Conservation (phyloP, 37 sponge, comb jelly and placozoan species). For the Amphimedon queenslandica region DNA sequence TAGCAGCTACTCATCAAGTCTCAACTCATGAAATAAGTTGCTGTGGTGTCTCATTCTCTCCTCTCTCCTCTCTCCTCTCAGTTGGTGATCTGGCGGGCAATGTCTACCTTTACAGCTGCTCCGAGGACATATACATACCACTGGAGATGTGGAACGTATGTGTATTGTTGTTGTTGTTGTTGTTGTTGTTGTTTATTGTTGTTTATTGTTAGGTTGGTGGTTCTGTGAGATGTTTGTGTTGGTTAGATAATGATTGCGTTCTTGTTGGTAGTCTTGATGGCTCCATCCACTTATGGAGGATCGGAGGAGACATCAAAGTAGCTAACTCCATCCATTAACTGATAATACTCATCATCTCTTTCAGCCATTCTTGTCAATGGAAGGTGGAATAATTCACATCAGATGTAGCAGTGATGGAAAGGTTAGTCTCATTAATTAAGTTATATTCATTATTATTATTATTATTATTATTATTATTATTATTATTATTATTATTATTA, state of each 20-base stretch:
- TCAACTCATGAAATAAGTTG: constrained; percentile 47
- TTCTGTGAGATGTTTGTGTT: constrained; percentile 64
- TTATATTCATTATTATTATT: neutral
- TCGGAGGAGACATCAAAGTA: constrained; percentile 3
- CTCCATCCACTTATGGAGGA: constrained; percentile 22
- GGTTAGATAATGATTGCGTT: constrained; percentile 28
- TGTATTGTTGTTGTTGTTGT: neutral
- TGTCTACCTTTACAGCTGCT: constrained; percentile 9
- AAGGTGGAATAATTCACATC: constrained; percentile 58
- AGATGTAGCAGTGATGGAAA: constrained; percentile 15
- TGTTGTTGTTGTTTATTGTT: neutral
- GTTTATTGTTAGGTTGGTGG: constrained; percentile 30
- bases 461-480: neutral
- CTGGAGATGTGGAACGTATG: constrained; percentile 8
- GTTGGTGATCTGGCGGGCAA: constrained; percentile 62
- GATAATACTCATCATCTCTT: neutral
- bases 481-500: neutral
- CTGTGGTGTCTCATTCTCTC: constrained; percentile 56
- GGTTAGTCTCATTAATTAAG: neutral
- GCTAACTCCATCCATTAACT: neutral
- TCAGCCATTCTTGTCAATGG: constrained; percentile 11
- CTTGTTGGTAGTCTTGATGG: constrained; percentile 65
- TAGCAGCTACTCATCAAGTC: neutral
- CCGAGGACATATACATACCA: neutral
- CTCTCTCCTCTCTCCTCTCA: constrained; percentile 8